These are phyloP conservation scores for Sebastes umbrosus DNA, from an alignment of 2,797 vertebrate species.

Conservation along the genomic window DNA sequence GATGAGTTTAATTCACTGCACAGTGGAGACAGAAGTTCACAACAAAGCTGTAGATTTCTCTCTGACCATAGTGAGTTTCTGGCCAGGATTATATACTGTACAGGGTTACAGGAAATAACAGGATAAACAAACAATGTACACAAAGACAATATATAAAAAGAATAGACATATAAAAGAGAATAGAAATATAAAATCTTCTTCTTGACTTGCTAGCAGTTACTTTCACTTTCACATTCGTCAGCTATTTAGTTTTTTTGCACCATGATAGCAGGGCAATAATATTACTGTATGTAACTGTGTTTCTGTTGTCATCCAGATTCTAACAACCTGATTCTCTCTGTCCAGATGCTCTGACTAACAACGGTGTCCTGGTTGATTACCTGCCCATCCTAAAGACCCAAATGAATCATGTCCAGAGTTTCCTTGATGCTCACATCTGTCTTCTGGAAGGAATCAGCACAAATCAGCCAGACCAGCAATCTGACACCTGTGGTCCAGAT, in stretches of 20 bases:
- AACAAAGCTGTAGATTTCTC: too few relatives aligned
- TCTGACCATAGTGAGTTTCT: too few relatives aligned
- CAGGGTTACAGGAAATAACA: too few relatives aligned
- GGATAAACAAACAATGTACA: too few relatives aligned
- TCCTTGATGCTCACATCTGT: constrained; percentile 17
- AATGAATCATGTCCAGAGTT: neutral
- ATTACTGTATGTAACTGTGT: neutral
- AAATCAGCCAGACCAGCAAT: neutral
- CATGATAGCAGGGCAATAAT: neutral
- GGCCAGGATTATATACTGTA: too few relatives aligned
- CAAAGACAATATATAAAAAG: too few relatives aligned
- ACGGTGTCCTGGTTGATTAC: constrained; percentile 22
- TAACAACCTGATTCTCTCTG: neutral
- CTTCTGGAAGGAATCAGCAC: constrained; percentile 18
- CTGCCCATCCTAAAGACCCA: constrained; percentile 8
- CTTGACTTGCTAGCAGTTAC: too few relatives aligned
- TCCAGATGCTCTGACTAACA: constrained; percentile 13
- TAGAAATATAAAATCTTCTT: accelerated
- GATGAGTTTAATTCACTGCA: too few relatives aligned
- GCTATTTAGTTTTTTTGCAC: neutral
- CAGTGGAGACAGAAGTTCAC: too few relatives aligned
- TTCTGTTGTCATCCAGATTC: neutral
- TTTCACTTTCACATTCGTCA: too few relatives aligned
- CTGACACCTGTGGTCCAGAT: accelerated
- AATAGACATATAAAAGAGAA: too few relatives aligned